Evolutionary conservation across 2,797 vertebrate genomes (phyloP).

Genomic region (Spinus pinus): DNA sequence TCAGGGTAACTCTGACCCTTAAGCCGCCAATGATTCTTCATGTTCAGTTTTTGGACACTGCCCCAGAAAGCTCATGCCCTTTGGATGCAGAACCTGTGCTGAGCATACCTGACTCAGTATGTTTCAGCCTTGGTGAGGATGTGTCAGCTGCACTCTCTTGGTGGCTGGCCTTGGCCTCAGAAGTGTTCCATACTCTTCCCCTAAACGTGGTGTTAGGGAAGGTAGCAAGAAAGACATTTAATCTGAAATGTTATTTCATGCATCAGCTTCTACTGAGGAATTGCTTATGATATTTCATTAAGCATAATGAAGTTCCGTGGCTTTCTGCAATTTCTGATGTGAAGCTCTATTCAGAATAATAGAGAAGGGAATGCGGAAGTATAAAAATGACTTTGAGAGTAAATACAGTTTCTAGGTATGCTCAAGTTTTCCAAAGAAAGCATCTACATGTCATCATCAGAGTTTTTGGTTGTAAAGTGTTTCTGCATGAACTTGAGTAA

Average conservation of each 20-base stretch:
- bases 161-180: background rate
- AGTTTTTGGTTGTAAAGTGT: background rate
- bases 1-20: background rate
- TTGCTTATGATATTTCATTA: background rate
- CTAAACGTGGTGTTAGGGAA: background rate
- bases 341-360: background rate
- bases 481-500: background rate
- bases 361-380: background rate
- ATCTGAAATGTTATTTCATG: background rate
- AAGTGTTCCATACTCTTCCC: background rate
- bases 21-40: background rate
- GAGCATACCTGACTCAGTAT: fast-evolving
- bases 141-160: background rate
- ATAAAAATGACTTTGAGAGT: background rate
- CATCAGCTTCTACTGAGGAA: background rate
- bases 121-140: background rate
- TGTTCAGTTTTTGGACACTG: background rate
- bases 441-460: background rate
- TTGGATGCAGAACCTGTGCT: background rate
- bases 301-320: background rate
- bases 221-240: background rate
- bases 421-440: background rate
- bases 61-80: fast-evolving
- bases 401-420: background rate
- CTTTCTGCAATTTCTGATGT: background rate